phyloP scores from a whole-genome alignment of 2,888 invertebrate genomes.

The Linyphia triangularis region DNA sequence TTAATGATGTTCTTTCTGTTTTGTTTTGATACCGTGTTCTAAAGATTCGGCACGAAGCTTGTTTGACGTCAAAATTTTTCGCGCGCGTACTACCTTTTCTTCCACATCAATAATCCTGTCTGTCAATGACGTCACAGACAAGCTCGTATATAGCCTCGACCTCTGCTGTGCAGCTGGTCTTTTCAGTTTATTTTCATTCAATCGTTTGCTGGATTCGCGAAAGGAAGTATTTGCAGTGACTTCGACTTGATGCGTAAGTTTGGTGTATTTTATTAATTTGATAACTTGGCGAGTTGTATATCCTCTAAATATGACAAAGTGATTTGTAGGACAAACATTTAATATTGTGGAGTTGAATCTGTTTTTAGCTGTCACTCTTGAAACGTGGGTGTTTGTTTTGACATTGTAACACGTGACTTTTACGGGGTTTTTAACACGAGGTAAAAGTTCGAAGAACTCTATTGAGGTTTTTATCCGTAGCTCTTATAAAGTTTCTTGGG shows the following conservation, averaged over 20 bases:
- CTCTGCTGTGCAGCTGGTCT: background rate
- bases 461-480: background rate
- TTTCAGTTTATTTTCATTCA: background rate
- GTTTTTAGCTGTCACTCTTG: background rate
- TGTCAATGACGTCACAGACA: background rate
- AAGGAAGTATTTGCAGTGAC: background rate
- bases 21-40: constrained; percentile 19
- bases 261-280: background rate
- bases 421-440: background rate
- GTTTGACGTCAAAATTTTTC: constrained; percentile 24
- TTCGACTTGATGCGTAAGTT: background rate
- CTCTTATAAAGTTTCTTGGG: background rate
- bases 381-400: background rate
- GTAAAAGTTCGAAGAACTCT: background rate
- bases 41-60: background rate
- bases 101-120: background rate
- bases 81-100: background rate
- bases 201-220: background rate
- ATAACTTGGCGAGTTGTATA: background rate
- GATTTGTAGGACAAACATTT: background rate
- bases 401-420: background rate
- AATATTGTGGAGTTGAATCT: background rate
- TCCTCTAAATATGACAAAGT: background rate
- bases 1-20: background rate
- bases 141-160: background rate